These are phyloP conservation scores for Vireo altiloquus DNA, from an alignment of 2,113 vertebrate species.

Conservation along the genomic window DNA sequence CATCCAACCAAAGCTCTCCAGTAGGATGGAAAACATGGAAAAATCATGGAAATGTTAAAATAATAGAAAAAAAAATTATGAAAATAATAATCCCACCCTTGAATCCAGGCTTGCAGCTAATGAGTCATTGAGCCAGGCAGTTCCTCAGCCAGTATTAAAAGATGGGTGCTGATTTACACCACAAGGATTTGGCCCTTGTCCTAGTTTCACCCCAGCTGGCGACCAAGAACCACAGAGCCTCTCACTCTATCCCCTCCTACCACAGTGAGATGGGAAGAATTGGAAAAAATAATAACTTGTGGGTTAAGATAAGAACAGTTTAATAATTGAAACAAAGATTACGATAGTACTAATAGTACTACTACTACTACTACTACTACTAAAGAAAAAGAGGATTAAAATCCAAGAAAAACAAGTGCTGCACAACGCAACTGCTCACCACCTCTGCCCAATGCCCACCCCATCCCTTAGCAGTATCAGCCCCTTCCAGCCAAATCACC, in stretches of 20 bases:
- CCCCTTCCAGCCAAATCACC: neutral
- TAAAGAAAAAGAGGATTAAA: neutral
- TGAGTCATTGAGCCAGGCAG: neutral
- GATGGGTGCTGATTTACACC: neutral
- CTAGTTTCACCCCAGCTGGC: neutral
- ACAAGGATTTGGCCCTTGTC: neutral
- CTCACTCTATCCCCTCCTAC: neutral
- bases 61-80: neutral
- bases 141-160: neutral
- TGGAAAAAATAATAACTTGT: neutral
- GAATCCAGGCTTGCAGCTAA: neutral
- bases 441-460: neutral
- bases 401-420: neutral
- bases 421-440: neutral
- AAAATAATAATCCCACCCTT: neutral
- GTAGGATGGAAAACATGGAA: neutral
- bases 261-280: neutral
- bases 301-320: neutral
- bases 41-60: neutral
- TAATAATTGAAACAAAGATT: neutral
- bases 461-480: neutral
- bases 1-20: neutral
- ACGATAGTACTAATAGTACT: fast-evolving
- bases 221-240: neutral
- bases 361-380: neutral